Conservation (phyloP, 2,113 vertebrate species). For the Paratilapia polleni region DNA sequence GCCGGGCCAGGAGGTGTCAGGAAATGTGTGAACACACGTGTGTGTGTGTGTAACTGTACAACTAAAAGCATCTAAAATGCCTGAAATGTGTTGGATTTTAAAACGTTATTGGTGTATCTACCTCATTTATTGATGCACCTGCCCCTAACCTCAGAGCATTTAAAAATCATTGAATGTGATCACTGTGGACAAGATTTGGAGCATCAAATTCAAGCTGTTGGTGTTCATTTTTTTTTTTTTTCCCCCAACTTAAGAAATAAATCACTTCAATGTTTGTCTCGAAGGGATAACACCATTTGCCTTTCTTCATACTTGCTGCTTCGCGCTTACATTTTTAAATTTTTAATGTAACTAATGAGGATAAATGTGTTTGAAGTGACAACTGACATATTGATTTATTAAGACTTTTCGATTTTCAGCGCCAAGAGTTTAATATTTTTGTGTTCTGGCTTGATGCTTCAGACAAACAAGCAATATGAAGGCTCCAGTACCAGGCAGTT, state of each 20-base stretch:
- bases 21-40: slow-evolving; percentile 21
- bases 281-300: neutral
- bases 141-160: neutral
- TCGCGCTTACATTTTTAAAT: neutral
- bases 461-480: neutral
- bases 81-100: neutral
- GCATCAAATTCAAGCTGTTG: neutral
- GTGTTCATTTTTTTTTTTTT: neutral
- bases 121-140: neutral
- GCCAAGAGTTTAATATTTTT: neutral
- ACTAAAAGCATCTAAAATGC: neutral
- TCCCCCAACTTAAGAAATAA: neutral
- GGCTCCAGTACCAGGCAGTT: neutral
- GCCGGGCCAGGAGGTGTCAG: slow-evolving; percentile 19
- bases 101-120: neutral
- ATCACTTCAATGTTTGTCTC: neutral
- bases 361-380: neutral
- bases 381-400: neutral
- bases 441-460: accelerated
- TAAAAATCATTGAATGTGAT: neutral
- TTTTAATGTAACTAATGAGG: neutral
- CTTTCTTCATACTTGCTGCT: neutral
- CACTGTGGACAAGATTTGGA: neutral
- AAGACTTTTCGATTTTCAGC: neutral
- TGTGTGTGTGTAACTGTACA: neutral